phyloP scores from a whole-genome alignment of 2,888 invertebrate species.

The Germaria angustata region DNA sequence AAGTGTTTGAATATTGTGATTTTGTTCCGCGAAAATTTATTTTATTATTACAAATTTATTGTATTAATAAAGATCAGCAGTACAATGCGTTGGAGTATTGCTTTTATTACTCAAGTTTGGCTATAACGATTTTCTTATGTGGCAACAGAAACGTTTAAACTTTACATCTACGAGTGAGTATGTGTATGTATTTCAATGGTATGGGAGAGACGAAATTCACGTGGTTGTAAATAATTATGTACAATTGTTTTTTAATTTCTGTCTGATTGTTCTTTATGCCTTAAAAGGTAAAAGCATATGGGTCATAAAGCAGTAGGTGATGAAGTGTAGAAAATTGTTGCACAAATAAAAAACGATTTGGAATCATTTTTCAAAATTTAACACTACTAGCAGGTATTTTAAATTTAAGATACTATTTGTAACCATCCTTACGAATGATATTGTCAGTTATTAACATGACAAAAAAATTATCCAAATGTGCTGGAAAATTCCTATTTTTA shows the following conservation, averaged over 20 bases:
- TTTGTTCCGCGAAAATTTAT: constrained; percentile 41
- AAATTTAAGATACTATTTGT: background rate
- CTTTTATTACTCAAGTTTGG: constrained; percentile 10
- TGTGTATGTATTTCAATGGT: background rate
- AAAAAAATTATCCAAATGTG: background rate
- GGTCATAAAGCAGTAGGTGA: constrained; percentile 23
- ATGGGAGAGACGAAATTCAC: background rate
- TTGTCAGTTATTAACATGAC: background rate
- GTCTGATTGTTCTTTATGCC: constrained; percentile 13
- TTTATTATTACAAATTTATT: constrained; percentile 48
- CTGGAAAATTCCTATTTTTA: background rate
- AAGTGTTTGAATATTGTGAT: constrained; percentile 38
- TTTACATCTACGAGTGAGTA: background rate
- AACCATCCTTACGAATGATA: background rate
- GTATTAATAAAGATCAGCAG: constrained; percentile 8
- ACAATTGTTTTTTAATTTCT: constrained; percentile 48
- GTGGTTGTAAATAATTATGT: constrained; percentile 53
- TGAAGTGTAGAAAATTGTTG: constrained; percentile 10
- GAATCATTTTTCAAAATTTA: too few species aligned
- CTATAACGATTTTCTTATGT: background rate
- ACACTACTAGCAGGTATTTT: too few species aligned
- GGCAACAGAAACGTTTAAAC: constrained; percentile 50
- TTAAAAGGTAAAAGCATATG: constrained; percentile 13
- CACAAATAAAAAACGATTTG: too few species aligned
- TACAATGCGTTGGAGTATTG: constrained; percentile 50